Base-by-base conservation (phyloP, 2,888 invertebrate genomes). In the Protonemura montana region DNA sequence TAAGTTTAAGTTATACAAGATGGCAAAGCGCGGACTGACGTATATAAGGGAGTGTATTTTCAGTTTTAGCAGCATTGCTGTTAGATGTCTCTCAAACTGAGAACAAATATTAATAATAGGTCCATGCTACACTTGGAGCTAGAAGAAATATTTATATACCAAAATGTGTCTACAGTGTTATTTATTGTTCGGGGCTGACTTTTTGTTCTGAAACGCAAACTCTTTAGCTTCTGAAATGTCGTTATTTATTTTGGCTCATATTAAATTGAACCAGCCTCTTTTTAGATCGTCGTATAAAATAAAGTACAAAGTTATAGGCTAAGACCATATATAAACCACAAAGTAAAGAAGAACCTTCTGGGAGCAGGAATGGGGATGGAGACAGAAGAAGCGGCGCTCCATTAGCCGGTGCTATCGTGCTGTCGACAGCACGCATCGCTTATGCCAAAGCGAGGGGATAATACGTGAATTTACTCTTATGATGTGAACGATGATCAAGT, bases 161-260 rank as follows among this genome's bases (percentile, higher is more conserved):
- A 81, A 28, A 29, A 81, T 81, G 81, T 81, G 81, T 81, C 81
- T 81, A 29, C 81, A 81, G 21, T 10, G 28, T 81, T 81, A 81
- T 81, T 81, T 81, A 81, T 81, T 81, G 81, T 81, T 81, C 28
- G 81, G 28, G 30, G 13, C 28, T 28, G 30, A 29, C 30, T 81
- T 81, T 81, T 81, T 81, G 29, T 81, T 81, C n/a, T 29, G 28
- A 30, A 30, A 27, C n/a, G 30, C 29, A 29, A 30, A 30, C 81
- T n/a, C 59, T 59, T 59, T 59, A 59, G 59, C 6, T 59, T 59
- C 59, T 59, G 59, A 59, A 59, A 59, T 59, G 29, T 28, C 81
- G 81, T 81, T 81, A 81, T 81, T 81, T 81, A 81, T 81, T 81
- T 81, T 81, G 30, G 28, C 28, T 29, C 81, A 81, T 81, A 81